Percentiles rank a stretch among this genome's conserved stretches.
Evolutionary conservation across 2,888 invertebrate species (phyloP).

Genomic region (Vesta saturnalis): DNA sequence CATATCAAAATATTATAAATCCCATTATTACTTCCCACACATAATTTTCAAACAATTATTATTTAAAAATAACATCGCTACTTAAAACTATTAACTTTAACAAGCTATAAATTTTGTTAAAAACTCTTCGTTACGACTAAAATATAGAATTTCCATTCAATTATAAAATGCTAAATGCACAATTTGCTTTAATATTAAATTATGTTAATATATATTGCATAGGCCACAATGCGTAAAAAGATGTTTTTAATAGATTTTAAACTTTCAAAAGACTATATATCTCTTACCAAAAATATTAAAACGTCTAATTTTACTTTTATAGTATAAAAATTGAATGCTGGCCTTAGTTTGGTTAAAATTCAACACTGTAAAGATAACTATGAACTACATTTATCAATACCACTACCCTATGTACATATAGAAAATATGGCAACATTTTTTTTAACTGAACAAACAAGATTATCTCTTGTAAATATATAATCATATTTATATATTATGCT

Average conservation of each 20-base stretch:
- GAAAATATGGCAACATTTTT: neutral
- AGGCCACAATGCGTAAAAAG: too few species aligned
- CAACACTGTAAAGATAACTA: neutral
- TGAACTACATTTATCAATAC: neutral
- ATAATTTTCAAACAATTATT: constrained; percentile 29
- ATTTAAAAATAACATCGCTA: constrained; percentile 35
- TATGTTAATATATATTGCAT: constrained; percentile 1
- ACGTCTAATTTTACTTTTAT: constrained; percentile 7
- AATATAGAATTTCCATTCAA: constrained; percentile 28
- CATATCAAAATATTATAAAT: constrained; percentile 28
- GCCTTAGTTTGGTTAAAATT: neutral
- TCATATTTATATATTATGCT: constrained; percentile 25
- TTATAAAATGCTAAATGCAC: constrained; percentile 17
- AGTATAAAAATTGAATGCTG: constrained; percentile 5
- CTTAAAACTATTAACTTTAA: constrained; percentile 30
- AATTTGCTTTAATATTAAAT: neutral
- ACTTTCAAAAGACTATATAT: too few species aligned
- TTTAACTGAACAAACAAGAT: constrained; percentile 12
- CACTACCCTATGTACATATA: neutral
- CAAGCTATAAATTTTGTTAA: constrained; percentile 25
- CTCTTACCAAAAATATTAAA: neutral
- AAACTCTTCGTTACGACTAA: constrained; percentile 32
- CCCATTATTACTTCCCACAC: constrained; percentile 22
- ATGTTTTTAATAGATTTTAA: too few species aligned
- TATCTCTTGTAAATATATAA: constrained; percentile 17